Percentiles rank a stretch among this genome's conserved stretches.
These are phyloP conservation scores for Lasioglossum leucozonium DNA, from an alignment of 2,888 invertebrate genomes.

Conservation along the genomic window DNA sequence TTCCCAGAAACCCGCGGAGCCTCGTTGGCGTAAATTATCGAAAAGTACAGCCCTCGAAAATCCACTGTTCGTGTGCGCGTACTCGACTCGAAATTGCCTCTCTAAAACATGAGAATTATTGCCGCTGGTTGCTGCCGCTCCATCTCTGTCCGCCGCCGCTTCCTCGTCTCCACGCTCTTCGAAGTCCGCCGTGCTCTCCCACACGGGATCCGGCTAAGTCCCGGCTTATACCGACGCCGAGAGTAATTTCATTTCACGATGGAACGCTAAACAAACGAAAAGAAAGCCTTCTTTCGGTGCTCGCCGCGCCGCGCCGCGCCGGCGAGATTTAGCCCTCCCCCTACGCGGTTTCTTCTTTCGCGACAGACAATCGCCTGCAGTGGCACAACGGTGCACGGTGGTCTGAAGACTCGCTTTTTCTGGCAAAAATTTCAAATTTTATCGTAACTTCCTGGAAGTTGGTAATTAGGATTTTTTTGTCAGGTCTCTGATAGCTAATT, in stretches of 20 bases:
- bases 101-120: constrained; percentile 72
- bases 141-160: constrained; percentile 26
- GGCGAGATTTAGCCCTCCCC: neutral
- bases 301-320: too few species aligned
- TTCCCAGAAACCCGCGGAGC: constrained; percentile 60
- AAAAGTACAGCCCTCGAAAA: constrained; percentile 71
- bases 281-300: neutral
- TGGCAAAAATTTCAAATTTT: too few species aligned
- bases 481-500: too few species aligned
- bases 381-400: too few species aligned
- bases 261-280: constrained; percentile 38
- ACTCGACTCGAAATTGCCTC: constrained; percentile 65
- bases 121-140: constrained; percentile 45
- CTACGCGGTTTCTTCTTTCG: neutral
- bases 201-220: constrained; percentile 23
- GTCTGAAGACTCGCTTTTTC: too few species aligned
- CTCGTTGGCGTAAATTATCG: constrained; percentile 72
- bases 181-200: constrained; percentile 17
- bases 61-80: constrained; percentile 57
- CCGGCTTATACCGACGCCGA: constrained; percentile 17
- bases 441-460: too few species aligned
- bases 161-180: constrained; percentile 20
- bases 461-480: too few species aligned
- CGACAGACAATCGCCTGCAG: neutral
- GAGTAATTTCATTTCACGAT: constrained; percentile 45